Evolutionary conservation across 2,888 invertebrate species (phyloP).

Genomic region (Xylota sylvarum): DNA sequence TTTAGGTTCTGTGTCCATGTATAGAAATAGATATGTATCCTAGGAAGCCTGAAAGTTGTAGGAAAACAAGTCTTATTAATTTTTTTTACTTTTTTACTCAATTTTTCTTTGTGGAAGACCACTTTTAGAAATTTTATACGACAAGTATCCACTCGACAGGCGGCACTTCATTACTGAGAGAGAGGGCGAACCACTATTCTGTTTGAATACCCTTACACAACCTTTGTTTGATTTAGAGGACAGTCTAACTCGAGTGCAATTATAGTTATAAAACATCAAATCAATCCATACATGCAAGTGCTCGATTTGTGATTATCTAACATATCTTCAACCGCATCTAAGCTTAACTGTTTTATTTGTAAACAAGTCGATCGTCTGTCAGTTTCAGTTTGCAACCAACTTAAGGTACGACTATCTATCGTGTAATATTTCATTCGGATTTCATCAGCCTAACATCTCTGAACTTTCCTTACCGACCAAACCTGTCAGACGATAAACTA

Average conservation of each 20-base stretch:
- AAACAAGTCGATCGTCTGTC: constrained; percentile 64
- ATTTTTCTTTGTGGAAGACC: too few species aligned
- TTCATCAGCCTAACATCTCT: constrained; percentile 72
- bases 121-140: too few species aligned
- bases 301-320: constrained; percentile 23
- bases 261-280: background rate
- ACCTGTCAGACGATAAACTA: constrained; percentile 43
- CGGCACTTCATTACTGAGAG: too few species aligned
- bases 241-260: background rate
- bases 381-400: constrained; percentile 28
- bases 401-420: constrained; percentile 21
- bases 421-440: constrained; percentile 58
- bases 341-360: constrained; percentile 47
- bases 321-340: constrained; percentile 8
- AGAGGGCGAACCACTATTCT: too few species aligned
- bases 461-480: constrained; percentile 51
- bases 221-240: too few species aligned
- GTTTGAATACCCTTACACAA: too few species aligned
- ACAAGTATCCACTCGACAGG: too few species aligned
- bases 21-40: too few species aligned
- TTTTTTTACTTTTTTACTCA: too few species aligned
- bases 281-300: constrained; percentile 7
- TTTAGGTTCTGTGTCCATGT: too few species aligned
- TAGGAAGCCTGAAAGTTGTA: too few species aligned
- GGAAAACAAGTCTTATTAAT: too few species aligned